Evolutionary conservation across 2,113 vertebrate genomes (phyloP), one percentile per base, ranked within the genome.

Genomic region (Cacatua alba): DNA sequence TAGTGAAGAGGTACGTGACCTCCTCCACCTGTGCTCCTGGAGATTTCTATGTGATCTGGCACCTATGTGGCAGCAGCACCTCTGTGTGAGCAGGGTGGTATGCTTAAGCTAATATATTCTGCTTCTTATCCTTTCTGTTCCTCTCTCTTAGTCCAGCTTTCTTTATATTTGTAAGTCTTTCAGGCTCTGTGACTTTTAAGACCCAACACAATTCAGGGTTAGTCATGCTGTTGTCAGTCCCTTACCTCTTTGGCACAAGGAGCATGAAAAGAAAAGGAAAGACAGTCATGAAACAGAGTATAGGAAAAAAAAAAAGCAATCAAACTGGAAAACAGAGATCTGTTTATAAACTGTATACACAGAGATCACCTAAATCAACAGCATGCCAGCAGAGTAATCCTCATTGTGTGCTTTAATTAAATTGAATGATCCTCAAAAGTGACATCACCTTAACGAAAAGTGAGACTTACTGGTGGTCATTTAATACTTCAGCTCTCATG

Each of bases 111-210:
- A 15, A 70, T 57, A 6, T 14, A 57, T 92, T 74, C 86, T 83
- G 24, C 21, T 67, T 91, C 92, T 93, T n/a, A 41, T 48, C 43
- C 64, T 67, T 63, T 81, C 68, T 68, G 11, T 49, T 91, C 80
- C 31, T 55, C 44, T 72, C 53, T 93, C 39, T 72, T 71, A 23
- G 48, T 86, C n/a, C 55, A 43, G 43, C 46, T 88, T 75, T 33
- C 86, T 94, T 95, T 88, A 79, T 77, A 46, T 44, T 65, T 77
- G 9, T 13, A 26, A 91, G 63, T 28, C 77, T 88, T 89, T 75
- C 91, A 88, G 90, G 37, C 46, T 78, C 39, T 81, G 71, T 53
- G 68, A 17, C 59, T 94, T 84, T 75, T 78, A 81, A 95, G 88
- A 86, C 76, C 35, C 6, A 2, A 2, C 20, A 52, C n/a, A 59